phyloP scores from a whole-genome alignment of 2,113 vertebrate species.

The Peromyscus californicus region DNA sequence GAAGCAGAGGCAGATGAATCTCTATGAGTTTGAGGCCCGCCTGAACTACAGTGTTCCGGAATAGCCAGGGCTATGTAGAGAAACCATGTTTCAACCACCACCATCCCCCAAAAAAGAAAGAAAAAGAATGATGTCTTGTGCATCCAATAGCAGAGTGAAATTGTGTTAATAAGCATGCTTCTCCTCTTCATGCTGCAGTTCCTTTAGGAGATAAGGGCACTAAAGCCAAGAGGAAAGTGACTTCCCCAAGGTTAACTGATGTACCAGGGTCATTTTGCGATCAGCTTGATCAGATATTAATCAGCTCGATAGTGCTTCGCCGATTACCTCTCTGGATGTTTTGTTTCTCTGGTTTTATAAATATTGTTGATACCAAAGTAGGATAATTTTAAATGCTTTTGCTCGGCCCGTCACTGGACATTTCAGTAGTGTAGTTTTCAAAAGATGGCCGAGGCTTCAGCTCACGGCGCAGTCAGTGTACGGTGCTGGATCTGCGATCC shows the following conservation, averaged over 20 bases:
- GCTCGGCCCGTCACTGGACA: background rate
- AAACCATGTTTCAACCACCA: background rate
- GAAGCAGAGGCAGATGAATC: background rate
- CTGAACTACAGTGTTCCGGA: background rate
- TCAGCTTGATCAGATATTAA: background rate
- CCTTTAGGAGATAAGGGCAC: background rate
- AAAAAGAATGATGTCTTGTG: background rate
- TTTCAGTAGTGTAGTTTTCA: background rate
- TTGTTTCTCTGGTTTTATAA: background rate
- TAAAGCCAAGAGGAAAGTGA: background rate
- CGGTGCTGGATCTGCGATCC: background rate
- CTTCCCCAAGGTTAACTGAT: background rate
- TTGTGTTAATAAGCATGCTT: background rate
- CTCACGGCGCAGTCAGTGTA: conserved; percentile 22
- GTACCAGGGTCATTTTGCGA: background rate
- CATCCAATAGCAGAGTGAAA: background rate
- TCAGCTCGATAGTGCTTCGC: background rate
- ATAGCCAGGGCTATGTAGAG: background rate
- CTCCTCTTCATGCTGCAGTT: background rate
- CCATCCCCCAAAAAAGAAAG: background rate
- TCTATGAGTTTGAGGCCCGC: background rate
- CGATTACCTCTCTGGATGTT: background rate
- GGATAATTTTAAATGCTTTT: conserved; percentile 12
- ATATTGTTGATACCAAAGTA: background rate
- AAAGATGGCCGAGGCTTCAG: background rate